These are phyloP conservation scores for Adineta ricciae DNA, from an alignment of 2,888 invertebrate genomes.

Conservation along the genomic window DNA sequence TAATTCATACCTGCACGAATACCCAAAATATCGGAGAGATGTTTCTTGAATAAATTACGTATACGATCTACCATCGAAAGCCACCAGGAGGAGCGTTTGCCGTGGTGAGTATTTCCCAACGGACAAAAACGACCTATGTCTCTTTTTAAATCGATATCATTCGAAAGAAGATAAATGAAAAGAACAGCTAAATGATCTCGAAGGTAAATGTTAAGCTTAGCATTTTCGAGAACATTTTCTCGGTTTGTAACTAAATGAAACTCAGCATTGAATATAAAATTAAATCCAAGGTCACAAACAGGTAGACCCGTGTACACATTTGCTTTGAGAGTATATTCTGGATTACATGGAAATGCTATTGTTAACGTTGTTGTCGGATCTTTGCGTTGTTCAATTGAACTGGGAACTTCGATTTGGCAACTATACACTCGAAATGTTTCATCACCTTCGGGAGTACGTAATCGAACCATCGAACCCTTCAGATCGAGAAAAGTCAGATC, in stretches of 20 bases:
- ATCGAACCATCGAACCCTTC: background rate
- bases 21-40: background rate
- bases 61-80: background rate
- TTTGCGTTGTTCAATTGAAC: background rate
- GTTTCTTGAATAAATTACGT: background rate
- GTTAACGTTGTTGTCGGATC: background rate
- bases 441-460: background rate
- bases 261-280: slow-evolving; percentile 26
- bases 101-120: background rate
- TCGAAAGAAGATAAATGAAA: slow-evolving; percentile 15
- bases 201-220: background rate
- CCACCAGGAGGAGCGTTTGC: background rate
- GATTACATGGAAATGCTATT: slow-evolving; percentile 15
- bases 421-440: background rate
- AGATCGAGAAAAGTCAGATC: background rate
- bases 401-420: background rate
- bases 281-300: slow-evolving; percentile 23
- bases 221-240: slow-evolving; percentile 20
- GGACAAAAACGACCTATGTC: background rate
- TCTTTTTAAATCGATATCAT: background rate
- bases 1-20: background rate
- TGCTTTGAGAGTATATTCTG: background rate
- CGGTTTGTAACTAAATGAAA: slow-evolving; percentile 25
- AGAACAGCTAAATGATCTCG: slow-evolving; percentile 23
- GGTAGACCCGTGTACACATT: slow-evolving; percentile 20